Evolutionary conservation across 1,140 invertebrate genomes (phyloP).

Genomic region (Sipha flava): DNA sequence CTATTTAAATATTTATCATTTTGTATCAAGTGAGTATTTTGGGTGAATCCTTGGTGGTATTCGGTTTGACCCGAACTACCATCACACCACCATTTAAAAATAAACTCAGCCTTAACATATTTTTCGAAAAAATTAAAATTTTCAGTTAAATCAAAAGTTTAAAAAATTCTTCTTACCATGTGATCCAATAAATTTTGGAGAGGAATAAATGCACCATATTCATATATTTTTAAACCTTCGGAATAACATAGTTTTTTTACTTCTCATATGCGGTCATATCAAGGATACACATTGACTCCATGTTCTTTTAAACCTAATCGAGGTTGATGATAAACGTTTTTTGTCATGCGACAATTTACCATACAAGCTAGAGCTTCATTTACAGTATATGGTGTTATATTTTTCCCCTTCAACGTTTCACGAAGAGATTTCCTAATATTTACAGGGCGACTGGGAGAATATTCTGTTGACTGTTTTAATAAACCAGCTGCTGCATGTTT

Average conservation of each 20-base stretch:
- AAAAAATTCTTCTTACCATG: not conserved
- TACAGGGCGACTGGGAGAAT: not conserved
- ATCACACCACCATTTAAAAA: conserved; percentile 42
- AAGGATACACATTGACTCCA: not conserved
- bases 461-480: too few species aligned
- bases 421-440: not conserved
- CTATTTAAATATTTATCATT: not conserved
- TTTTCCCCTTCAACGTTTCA: not conserved
- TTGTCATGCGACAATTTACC: not conserved
- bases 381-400: not conserved
- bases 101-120: not conserved
- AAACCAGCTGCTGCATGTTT: too few species aligned
- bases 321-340: not conserved
- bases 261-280: not conserved
- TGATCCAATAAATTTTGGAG: not conserved
- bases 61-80: conserved; percentile 38
- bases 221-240: not conserved
- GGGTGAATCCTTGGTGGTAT: conserved; percentile 41
- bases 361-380: not conserved
- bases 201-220: not conserved
- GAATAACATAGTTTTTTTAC: conserved; percentile 6
- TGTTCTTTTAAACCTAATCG: conserved; percentile 26
- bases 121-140: not conserved
- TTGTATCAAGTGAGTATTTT: too few species aligned
- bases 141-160: not conserved